These are phyloP conservation scores for Bagarius yarrelli DNA, from an alignment of 2,113 vertebrate genomes.

Conservation along the genomic window DNA sequence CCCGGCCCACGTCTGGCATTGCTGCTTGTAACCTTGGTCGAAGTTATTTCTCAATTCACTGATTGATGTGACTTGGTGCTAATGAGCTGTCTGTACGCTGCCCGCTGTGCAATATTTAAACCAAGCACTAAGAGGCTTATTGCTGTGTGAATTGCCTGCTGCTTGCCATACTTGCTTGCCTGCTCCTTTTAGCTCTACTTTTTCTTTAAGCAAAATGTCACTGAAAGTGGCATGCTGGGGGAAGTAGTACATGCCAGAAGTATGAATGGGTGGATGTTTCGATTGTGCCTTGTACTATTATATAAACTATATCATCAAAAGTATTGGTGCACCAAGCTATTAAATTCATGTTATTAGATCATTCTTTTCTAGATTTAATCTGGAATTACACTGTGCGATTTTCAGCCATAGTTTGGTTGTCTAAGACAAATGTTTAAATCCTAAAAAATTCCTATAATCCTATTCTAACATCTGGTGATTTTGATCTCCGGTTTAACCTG, in stretches of 20 bases:
- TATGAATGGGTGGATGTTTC: constrained; percentile 7
- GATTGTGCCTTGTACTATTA: not conserved
- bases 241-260: constrained; percentile 27
- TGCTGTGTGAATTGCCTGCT: constrained; percentile 39
- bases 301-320: too few relatives aligned
- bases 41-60: constrained; percentile 25
- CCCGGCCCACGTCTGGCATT: not conserved
- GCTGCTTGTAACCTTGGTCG: not conserved
- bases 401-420: too few relatives aligned
- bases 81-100: constrained; percentile 13
- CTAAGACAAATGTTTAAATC: too few relatives aligned
- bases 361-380: too few relatives aligned
- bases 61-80: constrained; percentile 27
- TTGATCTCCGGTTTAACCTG: too few relatives aligned
- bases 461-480: too few relatives aligned
- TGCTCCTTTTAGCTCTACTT: not conserved
- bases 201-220: constrained; percentile 18
- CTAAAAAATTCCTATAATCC: too few relatives aligned
- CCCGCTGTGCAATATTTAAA: constrained; percentile 35
- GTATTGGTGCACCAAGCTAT: too few relatives aligned
- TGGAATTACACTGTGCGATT: too few relatives aligned
- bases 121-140: constrained; percentile 53
- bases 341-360: too few relatives aligned
- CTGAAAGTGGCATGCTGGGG: constrained; percentile 38
- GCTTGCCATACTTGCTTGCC: constrained; percentile 30